Evolutionary conservation across 2,888 invertebrate species (phyloP).

Genomic region (Patella depressa): DNA sequence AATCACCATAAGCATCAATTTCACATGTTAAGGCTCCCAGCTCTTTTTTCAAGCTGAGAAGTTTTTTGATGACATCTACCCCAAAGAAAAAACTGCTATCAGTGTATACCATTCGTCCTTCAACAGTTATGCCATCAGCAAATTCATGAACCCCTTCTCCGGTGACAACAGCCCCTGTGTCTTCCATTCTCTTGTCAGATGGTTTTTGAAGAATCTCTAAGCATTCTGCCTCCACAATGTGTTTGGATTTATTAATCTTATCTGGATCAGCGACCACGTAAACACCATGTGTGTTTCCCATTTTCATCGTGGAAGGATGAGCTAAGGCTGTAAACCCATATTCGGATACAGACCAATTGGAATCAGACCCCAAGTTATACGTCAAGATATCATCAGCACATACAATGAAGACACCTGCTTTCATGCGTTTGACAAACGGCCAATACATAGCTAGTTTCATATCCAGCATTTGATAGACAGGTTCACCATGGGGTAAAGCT

Average conservation of each 20-base stretch:
- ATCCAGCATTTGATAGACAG: constrained; percentile 71
- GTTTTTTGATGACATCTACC: constrained; percentile 61
- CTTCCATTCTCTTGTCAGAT: constrained; percentile 65
- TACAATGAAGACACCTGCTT: constrained; percentile 70
- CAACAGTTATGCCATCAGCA: constrained; percentile 44
- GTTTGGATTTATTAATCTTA: constrained; percentile 40
- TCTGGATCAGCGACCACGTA: constrained; percentile 67
- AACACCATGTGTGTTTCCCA: constrained; percentile 72
- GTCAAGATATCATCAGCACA: constrained; percentile 73
- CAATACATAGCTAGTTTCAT: constrained; percentile 72
- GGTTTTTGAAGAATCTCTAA: constrained; percentile 73
- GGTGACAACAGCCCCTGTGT: constrained; percentile 65
- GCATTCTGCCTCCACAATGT: constrained; percentile 62
- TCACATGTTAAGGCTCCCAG: constrained; percentile 69
- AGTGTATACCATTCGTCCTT: constrained; percentile 68
- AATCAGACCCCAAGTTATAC: constrained; percentile 54
- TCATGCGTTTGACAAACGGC: constrained; percentile 70
- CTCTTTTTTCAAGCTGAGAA: constrained; percentile 63
- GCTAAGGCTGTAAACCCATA: constrained; percentile 72
- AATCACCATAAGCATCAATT: constrained; percentile 73
- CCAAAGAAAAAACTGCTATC: constrained; percentile 73
- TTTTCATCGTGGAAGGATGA: constrained; percentile 70
- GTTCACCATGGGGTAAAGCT: constrained; percentile 67
- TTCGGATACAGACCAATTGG: constrained; percentile 50
- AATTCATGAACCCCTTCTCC: constrained; percentile 35